Conservation (phyloP, 1,140 invertebrate species). For the Drosophila repleta region DNA sequence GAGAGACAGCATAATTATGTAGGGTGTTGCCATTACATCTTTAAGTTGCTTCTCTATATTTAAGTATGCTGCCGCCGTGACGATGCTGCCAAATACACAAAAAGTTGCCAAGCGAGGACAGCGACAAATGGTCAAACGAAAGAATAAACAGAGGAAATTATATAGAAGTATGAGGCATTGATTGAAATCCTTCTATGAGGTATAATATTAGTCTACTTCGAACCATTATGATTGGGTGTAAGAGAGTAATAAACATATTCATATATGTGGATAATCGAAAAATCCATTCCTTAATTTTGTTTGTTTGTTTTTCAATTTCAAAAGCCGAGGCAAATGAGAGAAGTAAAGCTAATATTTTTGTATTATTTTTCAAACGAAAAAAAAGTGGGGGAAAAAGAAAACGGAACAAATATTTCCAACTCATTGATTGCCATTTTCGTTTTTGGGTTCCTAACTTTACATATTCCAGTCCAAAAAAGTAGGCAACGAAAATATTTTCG, state of each 20-base stretch:
- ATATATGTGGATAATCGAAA: background rate
- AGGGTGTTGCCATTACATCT: conserved; percentile 28
- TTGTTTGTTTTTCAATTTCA: conserved; percentile 47
- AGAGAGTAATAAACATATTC: no score
- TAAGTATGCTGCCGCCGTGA: background rate
- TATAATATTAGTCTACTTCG: no score
- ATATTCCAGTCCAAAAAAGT: conserved; percentile 52
- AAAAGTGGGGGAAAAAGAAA: conserved; percentile 23
- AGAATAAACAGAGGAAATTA: no score
- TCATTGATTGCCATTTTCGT: conserved; percentile 78
- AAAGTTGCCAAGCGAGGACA: no score
- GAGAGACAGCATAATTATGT: conserved; percentile 31
- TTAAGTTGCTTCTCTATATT: background rate
- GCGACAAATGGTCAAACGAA: no score
- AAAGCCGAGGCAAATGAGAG: conserved; percentile 19
- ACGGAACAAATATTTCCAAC: conserved; percentile 72
- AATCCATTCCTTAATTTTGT: background rate
- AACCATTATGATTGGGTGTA: no score
- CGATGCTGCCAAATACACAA: background rate
- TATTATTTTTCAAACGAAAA: conserved; percentile 11
- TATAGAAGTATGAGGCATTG: no score
- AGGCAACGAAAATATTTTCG: conserved; percentile 43
- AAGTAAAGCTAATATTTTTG: conserved; percentile 54
- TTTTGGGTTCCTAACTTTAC: conserved; percentile 57
- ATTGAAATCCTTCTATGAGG: no score